Evolutionary conservation across 1,140 invertebrate species (phyloP).

Genomic region (Nomia melanderi): DNA sequence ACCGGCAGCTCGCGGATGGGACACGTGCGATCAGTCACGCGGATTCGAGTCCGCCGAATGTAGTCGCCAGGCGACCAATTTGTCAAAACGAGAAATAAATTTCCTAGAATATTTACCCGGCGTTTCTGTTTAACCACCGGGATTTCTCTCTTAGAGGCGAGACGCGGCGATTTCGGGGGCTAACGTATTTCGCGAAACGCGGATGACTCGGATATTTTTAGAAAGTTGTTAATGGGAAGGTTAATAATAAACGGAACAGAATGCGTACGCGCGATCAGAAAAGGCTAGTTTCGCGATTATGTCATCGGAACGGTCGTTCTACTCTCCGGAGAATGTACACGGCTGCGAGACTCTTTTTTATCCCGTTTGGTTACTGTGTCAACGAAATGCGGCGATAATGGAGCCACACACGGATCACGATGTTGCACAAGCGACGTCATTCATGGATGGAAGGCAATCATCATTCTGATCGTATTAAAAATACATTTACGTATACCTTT

Average conservation of each 20-base stretch:
- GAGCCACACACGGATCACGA: background rate
- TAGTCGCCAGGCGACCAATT: background rate
- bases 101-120: slow-evolving; percentile 8
- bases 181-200: background rate
- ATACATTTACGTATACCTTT: background rate
- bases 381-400: slow-evolving; percentile 14
- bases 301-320: slow-evolving; percentile 8
- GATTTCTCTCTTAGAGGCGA: background rate
- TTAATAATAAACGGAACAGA: background rate
- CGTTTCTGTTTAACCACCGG: background rate
- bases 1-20: background rate
- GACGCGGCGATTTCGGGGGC: background rate
- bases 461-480: background rate
- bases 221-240: too few relatives aligned
- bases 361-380: background rate
- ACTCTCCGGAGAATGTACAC: background rate
- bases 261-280: background rate
- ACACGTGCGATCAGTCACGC: too few relatives aligned
- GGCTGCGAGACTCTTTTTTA: background rate
- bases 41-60: background rate
- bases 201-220: background rate
- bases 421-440: background rate
- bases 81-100: slow-evolving; percentile 22
- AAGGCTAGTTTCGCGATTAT: slow-evolving; percentile 6
- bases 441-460: background rate